These are phyloP conservation scores for Dasysyrphus albostriatus DNA, from an alignment of 2,888 invertebrate species.

Conservation along the genomic window DNA sequence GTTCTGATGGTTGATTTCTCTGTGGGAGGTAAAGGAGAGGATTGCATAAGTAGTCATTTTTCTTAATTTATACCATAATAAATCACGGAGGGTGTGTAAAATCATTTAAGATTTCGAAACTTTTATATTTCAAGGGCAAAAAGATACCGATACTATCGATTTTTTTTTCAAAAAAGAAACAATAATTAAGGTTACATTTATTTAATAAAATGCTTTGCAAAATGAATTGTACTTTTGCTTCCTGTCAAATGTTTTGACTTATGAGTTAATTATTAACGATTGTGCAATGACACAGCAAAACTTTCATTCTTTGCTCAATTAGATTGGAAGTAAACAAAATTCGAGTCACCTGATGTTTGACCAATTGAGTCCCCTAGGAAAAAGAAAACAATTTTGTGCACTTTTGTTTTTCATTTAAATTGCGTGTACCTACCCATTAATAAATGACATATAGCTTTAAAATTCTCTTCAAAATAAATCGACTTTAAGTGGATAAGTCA, in stretches of 20 bases:
- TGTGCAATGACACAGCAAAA: too few species aligned
- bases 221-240: background rate
- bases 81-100: background rate
- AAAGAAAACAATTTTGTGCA: background rate
- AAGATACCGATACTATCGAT: background rate
- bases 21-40: background rate
- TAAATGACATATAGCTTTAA: background rate
- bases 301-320: too few species aligned
- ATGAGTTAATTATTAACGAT: too few species aligned
- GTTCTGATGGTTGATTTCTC: slow-evolving; percentile 18
- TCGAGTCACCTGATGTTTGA: background rate
- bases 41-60: slow-evolving; percentile 46
- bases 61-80: background rate
- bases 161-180: too few species aligned
- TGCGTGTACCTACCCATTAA: background rate
- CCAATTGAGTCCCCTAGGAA: background rate
- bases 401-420: background rate
- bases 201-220: background rate
- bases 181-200: too few species aligned
- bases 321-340: background rate
- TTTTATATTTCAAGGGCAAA: slow-evolving; percentile 2
- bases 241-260: too few species aligned
- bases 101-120: background rate
- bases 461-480: slow-evolving; percentile 1
- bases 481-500: slow-evolving; percentile 31